phyloP scores from a whole-genome alignment of 2,797 vertebrate species.

The Melanotaenia parkinsoni region DNA sequence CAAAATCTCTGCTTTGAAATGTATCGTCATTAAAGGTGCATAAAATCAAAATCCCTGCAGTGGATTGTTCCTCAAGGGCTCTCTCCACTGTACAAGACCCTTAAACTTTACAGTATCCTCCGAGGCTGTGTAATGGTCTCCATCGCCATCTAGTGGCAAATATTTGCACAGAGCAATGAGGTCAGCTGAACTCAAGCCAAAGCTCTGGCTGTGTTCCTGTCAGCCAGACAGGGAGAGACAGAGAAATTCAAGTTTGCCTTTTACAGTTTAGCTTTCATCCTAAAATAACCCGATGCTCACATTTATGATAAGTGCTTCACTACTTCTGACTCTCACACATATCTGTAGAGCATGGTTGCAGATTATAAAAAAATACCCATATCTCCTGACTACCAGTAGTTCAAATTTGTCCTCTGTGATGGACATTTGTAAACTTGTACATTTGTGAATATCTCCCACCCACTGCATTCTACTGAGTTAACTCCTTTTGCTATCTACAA shows the following conservation, averaged over 20 bases:
- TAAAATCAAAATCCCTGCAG: conserved; percentile 31
- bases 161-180: conserved; percentile 83
- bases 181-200: conserved; percentile 84
- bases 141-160: conserved; percentile 87
- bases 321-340: not conserved
- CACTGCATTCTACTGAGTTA: no score
- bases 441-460: no score
- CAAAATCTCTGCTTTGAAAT: conserved; percentile 18
- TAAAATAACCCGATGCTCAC: conserved; percentile 63
- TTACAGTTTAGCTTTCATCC: conserved; percentile 67
- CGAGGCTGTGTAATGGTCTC: conserved; percentile 68
- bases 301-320: conserved; percentile 36
- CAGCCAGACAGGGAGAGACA: conserved; percentile 67
- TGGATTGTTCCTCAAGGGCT: conserved; percentile 57
- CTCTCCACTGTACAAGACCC: conserved; percentile 63
- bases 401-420: no score
- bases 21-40: conserved; percentile 42
- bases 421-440: no score
- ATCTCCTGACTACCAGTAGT: no score
- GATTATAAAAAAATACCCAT: no score
- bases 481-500: no score
- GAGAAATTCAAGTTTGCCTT: conserved; percentile 73
- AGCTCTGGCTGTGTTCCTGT: conserved; percentile 78
- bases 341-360: not conserved
- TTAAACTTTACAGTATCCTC: conserved; percentile 56